Conservation (phyloP, 2,113 vertebrate species). For the Todiramphus saurophagus region DNA sequence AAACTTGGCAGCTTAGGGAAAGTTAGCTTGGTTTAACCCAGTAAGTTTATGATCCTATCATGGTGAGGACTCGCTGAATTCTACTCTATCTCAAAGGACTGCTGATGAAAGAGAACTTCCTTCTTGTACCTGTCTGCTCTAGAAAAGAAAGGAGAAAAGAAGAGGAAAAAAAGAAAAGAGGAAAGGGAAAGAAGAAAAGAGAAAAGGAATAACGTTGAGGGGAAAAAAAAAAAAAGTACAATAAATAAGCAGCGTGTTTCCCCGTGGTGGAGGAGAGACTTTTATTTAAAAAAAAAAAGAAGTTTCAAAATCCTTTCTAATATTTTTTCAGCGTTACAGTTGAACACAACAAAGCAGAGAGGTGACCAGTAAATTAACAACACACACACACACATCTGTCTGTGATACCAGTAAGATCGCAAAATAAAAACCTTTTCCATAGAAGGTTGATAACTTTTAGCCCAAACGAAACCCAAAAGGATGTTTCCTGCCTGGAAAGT, state of each 20-base stretch:
- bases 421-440: constrained; percentile 27
- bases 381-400: background rate
- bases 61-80: constrained; percentile 79
- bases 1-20: constrained; percentile 77
- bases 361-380: background rate
- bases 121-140: constrained; percentile 67
- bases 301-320: constrained; percentile 55
- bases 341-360: constrained; percentile 43
- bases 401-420: background rate
- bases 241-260: constrained; percentile 52
- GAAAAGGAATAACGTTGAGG: constrained; percentile 10
- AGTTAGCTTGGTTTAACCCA: constrained; percentile 73
- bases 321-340: constrained; percentile 19
- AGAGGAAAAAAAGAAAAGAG: background rate
- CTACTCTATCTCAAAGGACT: constrained; percentile 70
- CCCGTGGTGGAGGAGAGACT: constrained; percentile 42
- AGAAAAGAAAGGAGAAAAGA: constrained; percentile 39
- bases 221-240: background rate
- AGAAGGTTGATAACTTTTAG: constrained; percentile 7
- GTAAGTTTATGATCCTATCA: constrained; percentile 81
- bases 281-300: background rate
- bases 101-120: constrained; percentile 64
- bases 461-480: constrained; percentile 25
- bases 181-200: background rate
- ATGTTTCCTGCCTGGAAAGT: constrained; percentile 13